These are phyloP conservation scores for Leptura quadrifasciata DNA, from an alignment of 2,888 invertebrate species.

Conservation along the genomic window DNA sequence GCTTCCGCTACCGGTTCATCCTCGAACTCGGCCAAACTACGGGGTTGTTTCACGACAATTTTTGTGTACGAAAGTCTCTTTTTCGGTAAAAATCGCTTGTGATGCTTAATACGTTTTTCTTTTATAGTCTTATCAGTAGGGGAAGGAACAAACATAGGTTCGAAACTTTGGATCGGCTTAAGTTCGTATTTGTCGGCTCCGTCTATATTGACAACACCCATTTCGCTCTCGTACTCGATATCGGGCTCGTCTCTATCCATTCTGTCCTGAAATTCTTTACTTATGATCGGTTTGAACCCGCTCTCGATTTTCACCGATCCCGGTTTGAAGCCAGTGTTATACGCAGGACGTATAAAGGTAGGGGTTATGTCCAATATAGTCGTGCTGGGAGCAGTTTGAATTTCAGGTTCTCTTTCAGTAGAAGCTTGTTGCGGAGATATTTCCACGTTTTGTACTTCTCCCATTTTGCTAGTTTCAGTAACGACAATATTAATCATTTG, in stretches of 20 bases:
- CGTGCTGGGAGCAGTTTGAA: slow-evolving; percentile 60
- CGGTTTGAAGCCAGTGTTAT: slow-evolving; percentile 87
- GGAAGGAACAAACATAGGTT: slow-evolving; percentile 89
- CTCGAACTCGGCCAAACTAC: slow-evolving; percentile 66
- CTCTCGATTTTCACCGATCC: slow-evolving; percentile 88
- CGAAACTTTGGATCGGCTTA: slow-evolving; percentile 81
- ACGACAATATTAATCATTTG: slow-evolving; percentile 40
- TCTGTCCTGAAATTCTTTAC: slow-evolving; percentile 76
- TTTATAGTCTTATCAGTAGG: slow-evolving; percentile 79
- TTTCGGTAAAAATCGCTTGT: slow-evolving; percentile 68
- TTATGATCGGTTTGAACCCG: slow-evolving; percentile 87
- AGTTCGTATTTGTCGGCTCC: slow-evolving; percentile 73
- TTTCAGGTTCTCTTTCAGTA: slow-evolving; percentile 66
- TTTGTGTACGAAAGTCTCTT: slow-evolving; percentile 53
- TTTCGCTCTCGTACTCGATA: slow-evolving; percentile 75
- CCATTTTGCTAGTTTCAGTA: slow-evolving; percentile 33
- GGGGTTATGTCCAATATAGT: slow-evolving; percentile 47
- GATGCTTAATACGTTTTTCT: slow-evolving; percentile 67
- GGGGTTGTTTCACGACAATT: slow-evolving; percentile 57
- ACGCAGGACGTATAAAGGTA: slow-evolving; percentile 74
- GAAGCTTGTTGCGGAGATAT: slow-evolving; percentile 69
- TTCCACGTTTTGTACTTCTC: slow-evolving; percentile 63
- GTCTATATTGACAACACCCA: slow-evolving; percentile 68
- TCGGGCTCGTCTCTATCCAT: slow-evolving; percentile 71
- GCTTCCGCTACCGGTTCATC: slow-evolving; percentile 79